These are phyloP conservation scores for Pandemis heparana DNA, from an alignment of 2,888 invertebrate genomes.

Conservation along the genomic window DNA sequence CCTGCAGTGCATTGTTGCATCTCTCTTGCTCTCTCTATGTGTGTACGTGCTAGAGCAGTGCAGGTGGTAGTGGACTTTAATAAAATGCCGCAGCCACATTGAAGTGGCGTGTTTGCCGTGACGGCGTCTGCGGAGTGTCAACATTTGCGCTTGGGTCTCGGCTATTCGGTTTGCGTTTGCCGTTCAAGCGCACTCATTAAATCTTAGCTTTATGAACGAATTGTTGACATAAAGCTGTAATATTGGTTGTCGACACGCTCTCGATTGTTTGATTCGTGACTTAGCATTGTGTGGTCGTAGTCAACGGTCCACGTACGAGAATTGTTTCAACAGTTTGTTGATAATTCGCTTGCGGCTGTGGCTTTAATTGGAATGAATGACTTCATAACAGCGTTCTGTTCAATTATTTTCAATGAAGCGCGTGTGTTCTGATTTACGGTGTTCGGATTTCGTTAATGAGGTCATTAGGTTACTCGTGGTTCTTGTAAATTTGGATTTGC, in stretches of 20 bases:
- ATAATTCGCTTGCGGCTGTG: conserved; percentile 20
- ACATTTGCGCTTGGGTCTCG: conserved; percentile 48
- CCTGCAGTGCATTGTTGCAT: conserved; percentile 16
- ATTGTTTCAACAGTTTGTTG: conserved; percentile 24
- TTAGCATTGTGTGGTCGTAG: conserved; percentile 20
- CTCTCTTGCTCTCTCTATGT: conserved; percentile 15
- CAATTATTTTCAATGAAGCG: conserved; percentile 31
- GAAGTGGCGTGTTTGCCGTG: conserved; percentile 40
- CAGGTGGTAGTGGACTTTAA: conserved; percentile 32
- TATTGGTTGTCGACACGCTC: conserved; percentile 33
- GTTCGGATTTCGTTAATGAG: conserved; percentile 1
- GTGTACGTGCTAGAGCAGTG: conserved; percentile 13
- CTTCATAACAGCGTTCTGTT: conserved; percentile 33
- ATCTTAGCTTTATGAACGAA: conserved; percentile 47
- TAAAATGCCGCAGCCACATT: conserved; percentile 36
- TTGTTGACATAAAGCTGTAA: conserved; percentile 36
- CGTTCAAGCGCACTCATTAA: conserved; percentile 44
- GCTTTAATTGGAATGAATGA: conserved; percentile 33
- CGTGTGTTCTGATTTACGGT: conserved; percentile 1
- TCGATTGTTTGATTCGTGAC: conserved; percentile 8
- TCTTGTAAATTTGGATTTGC: background rate
- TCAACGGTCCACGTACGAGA: conserved; percentile 7
- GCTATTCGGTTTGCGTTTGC: conserved; percentile 41
- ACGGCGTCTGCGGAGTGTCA: conserved; percentile 48
- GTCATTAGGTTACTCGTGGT: conserved; percentile 6